phyloP scores from a whole-genome alignment of 2,113 vertebrate genomes.

The zebrafish (Danio rerio) region DNA sequence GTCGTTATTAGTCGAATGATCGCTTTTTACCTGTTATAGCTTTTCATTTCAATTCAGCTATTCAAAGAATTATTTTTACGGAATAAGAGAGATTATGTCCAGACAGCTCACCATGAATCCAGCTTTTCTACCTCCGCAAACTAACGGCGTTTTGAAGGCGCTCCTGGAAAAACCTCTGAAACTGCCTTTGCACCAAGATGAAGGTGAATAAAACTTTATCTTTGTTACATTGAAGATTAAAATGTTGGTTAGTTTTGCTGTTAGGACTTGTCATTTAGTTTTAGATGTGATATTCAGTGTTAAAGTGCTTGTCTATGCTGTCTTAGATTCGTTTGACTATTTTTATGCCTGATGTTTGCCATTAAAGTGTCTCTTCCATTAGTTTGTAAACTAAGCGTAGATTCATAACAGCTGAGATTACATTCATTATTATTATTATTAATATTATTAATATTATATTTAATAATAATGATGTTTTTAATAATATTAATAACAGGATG shows the following conservation, averaged over 20 bases:
- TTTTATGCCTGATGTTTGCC: neutral
- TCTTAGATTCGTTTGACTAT: neutral
- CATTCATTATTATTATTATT: neutral
- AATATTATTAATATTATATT: too few species aligned
- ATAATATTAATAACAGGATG: neutral
- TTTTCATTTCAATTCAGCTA: neutral
- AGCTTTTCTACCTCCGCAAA: constrained; percentile 85
- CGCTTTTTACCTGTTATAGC: neutral
- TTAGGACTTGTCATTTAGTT: neutral
- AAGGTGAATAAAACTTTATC: constrained; percentile 75
- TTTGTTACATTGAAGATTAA: neutral
- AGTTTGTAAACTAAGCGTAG: neutral
- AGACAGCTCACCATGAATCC: constrained; percentile 83
- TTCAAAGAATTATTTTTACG: neutral
- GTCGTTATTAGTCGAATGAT: neutral
- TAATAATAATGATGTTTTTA: too few species aligned
- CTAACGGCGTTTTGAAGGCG: constrained; percentile 88
- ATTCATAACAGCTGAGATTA: neutral
- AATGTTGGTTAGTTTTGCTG: neutral
- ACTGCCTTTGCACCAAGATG: constrained; percentile 84
- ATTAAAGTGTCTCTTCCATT: neutral
- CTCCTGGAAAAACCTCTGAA: constrained; percentile 90
- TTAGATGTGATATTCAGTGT: neutral
- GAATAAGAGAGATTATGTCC: constrained; percentile 76
- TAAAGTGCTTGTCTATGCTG: neutral